Evolutionary conservation across 2,888 invertebrate species (phyloP), one percentile per base, ranked within the genome.

Genomic region (Diploptera punctata): DNA sequence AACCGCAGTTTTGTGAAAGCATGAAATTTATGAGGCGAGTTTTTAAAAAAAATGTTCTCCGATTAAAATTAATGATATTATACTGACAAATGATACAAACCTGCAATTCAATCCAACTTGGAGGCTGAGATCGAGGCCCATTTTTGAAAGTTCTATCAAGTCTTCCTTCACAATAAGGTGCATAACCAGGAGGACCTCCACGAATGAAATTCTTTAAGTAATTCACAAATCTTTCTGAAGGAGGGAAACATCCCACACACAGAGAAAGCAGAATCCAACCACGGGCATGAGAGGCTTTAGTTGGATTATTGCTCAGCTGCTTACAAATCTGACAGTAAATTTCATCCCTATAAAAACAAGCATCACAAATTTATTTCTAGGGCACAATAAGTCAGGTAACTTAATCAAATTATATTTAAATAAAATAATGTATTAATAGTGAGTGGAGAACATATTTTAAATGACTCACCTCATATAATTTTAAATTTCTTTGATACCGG

Each of bases 231-330:
- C 88, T 86, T 78, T 92, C 90, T 0, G 94, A 92, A 0, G 98
- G 97, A 2, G 96, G 91, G 82, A 98, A 98, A 81, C 97, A 97
- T 5, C 97, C 97, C 1, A 97, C 90, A 81, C 97, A 97, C 0
- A 98, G 86, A 0, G 97, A 94, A 67, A 98, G 82, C 5, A 98
- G 84, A 78, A 98, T 94, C 98, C 98, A 98, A 5, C 97, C 98
- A 61, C 96, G 88, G 0, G 96, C 95, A 79, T 92, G 92, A 0
- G 95, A 95, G 16, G 91, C 88, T 80, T 94, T 93, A 29, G 91
- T 89, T n/a, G 93, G 93, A 84, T 98, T 98, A 78, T 93, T 92
- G 0, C 93, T 94, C n/a, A 98, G 85, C 82, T 98, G 97, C 80
- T 98, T 98, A 81, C 97, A 95, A 77, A 98, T 89, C 82, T 98